Evolutionary conservation across 2,888 invertebrate genomes (phyloP).

Genomic region (Thera britannica): DNA sequence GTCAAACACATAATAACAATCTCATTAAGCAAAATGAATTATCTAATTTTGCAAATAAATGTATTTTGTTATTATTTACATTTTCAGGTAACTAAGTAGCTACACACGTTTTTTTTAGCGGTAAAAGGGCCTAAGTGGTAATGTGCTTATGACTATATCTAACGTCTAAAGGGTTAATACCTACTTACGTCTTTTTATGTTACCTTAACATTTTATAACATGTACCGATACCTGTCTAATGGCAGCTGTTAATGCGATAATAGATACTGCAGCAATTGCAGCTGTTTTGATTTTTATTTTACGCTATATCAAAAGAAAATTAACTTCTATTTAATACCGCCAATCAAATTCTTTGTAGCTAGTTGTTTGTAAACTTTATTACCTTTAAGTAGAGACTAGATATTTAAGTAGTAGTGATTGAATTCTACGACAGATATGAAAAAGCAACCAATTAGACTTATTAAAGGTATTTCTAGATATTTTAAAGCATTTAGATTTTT

Average conservation of each 20-base stretch:
- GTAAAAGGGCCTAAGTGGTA: too few species aligned
- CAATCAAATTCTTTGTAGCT: conserved; percentile 2
- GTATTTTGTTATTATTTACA: too few species aligned
- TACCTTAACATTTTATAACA: not conserved
- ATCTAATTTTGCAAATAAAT: not conserved
- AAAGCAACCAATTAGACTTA: not conserved
- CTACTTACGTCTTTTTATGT: not conserved
- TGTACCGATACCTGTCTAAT: not conserved
- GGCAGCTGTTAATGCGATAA: not conserved
- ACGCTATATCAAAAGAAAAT: conserved; percentile 8
- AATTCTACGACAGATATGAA: not conserved
- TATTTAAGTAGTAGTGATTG: not conserved
- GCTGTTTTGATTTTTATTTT: conserved; percentile 7
- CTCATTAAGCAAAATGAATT: not conserved
- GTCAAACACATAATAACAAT: not conserved
- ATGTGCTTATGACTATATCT: too few species aligned
- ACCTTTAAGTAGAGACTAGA: not conserved
- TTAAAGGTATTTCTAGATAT: too few species aligned
- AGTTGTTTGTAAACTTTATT: not conserved
- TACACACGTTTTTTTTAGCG: too few species aligned
- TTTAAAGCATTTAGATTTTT: too few species aligned
- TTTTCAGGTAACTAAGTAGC: too few species aligned
- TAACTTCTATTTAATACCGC: not conserved
- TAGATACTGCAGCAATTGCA: not conserved
- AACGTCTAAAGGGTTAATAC: too few species aligned